phyloP scores from a whole-genome alignment of 2,113 vertebrate species.

The Theristicus caerulescens region DNA sequence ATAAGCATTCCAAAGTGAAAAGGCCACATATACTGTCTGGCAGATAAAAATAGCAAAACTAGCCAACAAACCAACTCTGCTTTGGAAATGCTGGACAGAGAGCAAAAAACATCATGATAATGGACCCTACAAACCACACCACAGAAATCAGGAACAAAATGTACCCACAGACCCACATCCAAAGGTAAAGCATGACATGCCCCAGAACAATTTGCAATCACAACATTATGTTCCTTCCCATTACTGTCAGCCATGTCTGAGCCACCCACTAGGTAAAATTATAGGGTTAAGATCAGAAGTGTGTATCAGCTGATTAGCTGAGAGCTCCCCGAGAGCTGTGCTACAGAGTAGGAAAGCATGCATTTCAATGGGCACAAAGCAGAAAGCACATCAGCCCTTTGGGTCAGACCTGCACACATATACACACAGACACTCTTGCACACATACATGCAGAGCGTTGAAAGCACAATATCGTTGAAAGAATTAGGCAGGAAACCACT shows the following conservation, averaged over 20 bases:
- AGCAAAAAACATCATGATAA: background rate
- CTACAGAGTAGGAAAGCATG: background rate
- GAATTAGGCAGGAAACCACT: background rate
- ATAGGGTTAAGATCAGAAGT: background rate
- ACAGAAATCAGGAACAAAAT: background rate
- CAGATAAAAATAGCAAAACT: background rate
- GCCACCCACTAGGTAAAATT: slow-evolving; percentile 40
- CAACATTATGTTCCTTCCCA: background rate
- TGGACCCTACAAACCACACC: background rate
- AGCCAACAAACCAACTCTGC: background rate
- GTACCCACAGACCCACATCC: background rate
- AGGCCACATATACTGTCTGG: background rate
- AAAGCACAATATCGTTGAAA: background rate
- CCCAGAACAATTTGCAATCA: slow-evolving; percentile 29
- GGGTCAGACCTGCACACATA: background rate
- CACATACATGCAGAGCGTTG: fast-evolving
- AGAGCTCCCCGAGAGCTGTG: background rate
- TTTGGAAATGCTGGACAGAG: background rate
- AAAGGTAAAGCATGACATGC: background rate
- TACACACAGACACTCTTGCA: too few species aligned
- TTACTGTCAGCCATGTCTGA: background rate
- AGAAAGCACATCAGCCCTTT: background rate
- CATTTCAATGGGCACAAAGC: background rate
- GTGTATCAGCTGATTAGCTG: background rate
- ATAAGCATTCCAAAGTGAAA: background rate